Percentiles rank a stretch among this genome's conserved stretches.
Evolutionary conservation across 2,797 vertebrate species (phyloP).

Genomic region (Sebastes flavidus): DNA sequence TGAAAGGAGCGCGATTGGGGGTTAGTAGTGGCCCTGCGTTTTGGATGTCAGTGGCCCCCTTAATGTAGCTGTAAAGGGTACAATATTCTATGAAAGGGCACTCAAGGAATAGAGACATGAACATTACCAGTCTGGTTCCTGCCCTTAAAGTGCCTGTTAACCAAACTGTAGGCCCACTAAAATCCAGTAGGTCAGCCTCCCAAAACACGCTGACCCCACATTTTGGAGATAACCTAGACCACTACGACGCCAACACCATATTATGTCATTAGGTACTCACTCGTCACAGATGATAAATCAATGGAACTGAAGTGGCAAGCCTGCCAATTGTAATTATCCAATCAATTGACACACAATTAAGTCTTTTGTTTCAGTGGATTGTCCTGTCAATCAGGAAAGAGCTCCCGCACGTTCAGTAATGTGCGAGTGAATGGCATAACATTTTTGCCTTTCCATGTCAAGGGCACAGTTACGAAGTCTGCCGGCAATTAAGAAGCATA

Average conservation of each 20-base stretch:
- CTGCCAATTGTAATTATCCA: slow-evolving; percentile 78
- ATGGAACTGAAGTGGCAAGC: slow-evolving; percentile 65
- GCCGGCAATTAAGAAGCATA: slow-evolving; percentile 76
- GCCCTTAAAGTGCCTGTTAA: neutral
- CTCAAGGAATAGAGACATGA: neutral
- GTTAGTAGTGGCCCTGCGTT: slow-evolving; percentile 34
- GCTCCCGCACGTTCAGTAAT: slow-evolving; percentile 49
- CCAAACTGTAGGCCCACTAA: neutral
- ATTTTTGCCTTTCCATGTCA: slow-evolving; percentile 68
- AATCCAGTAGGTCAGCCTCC: neutral
- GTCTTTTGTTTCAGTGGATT: slow-evolving; percentile 77
- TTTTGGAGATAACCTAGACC: slow-evolving; percentile 7
- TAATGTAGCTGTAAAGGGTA: slow-evolving; percentile 30
- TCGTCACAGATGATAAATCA: slow-evolving; percentile 66
- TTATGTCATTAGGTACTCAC: slow-evolving; percentile 59
- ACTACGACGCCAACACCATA: slow-evolving; percentile 8
- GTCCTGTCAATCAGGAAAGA: slow-evolving; percentile 74
- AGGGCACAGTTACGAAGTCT: slow-evolving; percentile 71
- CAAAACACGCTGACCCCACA: neutral
- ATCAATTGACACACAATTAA: slow-evolving; percentile 78
- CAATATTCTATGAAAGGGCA: slow-evolving; percentile 12
- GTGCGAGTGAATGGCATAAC: slow-evolving; percentile 66
- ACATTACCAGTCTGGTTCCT: neutral
- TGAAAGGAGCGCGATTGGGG: slow-evolving; percentile 45
- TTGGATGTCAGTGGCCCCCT: slow-evolving; percentile 34